Evolutionary conservation across 2,113 vertebrate genomes (phyloP), one percentile per base, ranked within the genome.

Genomic region (Cinclus mexicanus): DNA sequence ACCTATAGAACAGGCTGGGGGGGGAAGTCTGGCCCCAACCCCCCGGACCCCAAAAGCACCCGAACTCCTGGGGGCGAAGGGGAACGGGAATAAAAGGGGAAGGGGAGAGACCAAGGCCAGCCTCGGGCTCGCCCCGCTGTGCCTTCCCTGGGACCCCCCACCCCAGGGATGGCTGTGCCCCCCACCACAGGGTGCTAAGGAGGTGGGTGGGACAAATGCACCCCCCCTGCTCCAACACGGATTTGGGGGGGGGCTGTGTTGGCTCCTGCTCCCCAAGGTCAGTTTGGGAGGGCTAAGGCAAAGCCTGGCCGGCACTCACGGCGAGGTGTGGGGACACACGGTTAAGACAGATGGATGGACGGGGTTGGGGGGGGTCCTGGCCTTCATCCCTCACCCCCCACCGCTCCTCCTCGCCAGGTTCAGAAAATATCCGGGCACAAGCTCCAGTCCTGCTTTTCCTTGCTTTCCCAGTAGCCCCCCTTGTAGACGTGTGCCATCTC

Each of bases 401-500:
- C 94, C 42, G 3, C 93, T 79, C 80, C 81, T 79, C 80, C 69
- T 59, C 31, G 12, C 39, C 3, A 11, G 25, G 33, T 77, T 98
- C 96, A 98, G 98, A 99, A 99, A 95, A 99, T 99, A 80, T 99
- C 98, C 1, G 99, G 98, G 95, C 99, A 99, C 72, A 94, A 47
- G 77, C 93, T 97, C 99, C 99, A 99, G 97, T 94, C 96, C 92
- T 99, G 98, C 64, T 98, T 98, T 14, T 99, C 98, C 64, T 98
- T 98, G 68, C 98, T 98, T 89, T 99, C 99, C 99, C 99, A 99
- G 97, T 99, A 99, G 6, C 99, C 99, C 1, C 99, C 99, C 71
- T 97, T 98, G 97, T 99, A 99, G 96, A 99, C 88, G n/a, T 99
- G 98, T 8, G 98, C 96, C 74, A 98, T 75, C 97, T 99, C 99